phyloP scores from a whole-genome alignment of 2,888 invertebrate species.

The Leistus spinibarbis region DNA sequence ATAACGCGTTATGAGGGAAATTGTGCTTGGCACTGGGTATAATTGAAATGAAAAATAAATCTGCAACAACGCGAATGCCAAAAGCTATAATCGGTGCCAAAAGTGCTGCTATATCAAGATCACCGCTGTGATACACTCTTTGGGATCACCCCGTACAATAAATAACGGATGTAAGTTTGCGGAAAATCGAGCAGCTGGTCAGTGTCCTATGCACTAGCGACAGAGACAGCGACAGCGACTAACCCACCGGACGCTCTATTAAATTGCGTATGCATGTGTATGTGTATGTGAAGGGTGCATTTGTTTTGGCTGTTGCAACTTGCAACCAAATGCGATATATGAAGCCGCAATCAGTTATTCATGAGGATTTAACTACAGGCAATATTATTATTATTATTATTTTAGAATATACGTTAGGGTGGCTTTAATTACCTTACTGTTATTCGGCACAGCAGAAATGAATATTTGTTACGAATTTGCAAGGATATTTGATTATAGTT shows the following conservation, averaged over 20 bases:
- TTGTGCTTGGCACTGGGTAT: too few species aligned
- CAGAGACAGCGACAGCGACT: too few species aligned
- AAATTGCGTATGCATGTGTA: neutral
- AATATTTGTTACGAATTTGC: too few species aligned
- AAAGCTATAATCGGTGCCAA: neutral
- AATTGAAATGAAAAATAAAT: conserved; percentile 13
- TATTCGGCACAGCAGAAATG: too few species aligned
- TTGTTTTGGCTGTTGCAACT: neutral
- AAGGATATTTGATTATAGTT: too few species aligned
- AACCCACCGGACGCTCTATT: neutral
- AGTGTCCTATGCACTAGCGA: too few species aligned
- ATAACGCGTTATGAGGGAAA: too few species aligned
- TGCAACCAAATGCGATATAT: neutral
- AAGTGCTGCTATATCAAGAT: neutral
- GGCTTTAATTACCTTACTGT: too few species aligned
- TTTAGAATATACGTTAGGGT: too few species aligned
- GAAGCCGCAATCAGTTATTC: neutral
- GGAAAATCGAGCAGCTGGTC: neutral
- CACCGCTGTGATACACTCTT: neutral
- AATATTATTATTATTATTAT: neutral
- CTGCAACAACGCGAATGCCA: conserved; percentile 5
- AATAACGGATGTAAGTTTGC: neutral
- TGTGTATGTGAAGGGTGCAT: neutral
- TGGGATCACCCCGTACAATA: neutral
- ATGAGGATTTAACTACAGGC: neutral